Percentiles rank a stretch among this genome's conserved stretches.
Evolutionary conservation across 2,888 invertebrate species (phyloP).

Genomic region (Criorhina ranunculi): DNA sequence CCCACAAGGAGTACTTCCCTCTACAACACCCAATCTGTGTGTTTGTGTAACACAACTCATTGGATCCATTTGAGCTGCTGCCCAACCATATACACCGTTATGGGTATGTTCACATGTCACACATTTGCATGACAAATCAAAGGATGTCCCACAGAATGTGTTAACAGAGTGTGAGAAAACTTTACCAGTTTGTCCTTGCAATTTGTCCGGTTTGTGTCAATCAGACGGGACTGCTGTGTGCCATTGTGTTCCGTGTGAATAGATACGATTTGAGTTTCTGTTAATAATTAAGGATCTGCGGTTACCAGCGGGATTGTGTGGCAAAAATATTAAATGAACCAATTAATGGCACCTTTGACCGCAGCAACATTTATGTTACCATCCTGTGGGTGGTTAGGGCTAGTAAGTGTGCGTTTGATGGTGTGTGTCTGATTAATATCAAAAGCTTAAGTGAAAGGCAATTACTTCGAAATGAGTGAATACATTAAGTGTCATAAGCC

Average conservation of each 20-base stretch:
- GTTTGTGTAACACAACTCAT: background rate
- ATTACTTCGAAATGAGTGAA: conserved; percentile 64
- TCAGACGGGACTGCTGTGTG: background rate
- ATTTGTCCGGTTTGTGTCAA: conserved; percentile 35
- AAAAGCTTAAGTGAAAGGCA: conserved; percentile 58
- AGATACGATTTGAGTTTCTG: conserved; percentile 16
- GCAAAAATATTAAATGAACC: conserved; percentile 56
- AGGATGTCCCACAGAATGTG: conserved; percentile 33
- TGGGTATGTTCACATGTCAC: background rate
- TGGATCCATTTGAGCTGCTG: background rate
- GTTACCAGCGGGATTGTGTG: conserved; percentile 18
- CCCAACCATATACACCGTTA: background rate
- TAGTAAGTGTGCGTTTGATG: conserved; percentile 9
- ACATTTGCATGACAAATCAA: conserved; percentile 62
- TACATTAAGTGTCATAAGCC: conserved; percentile 65
- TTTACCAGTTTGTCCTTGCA: conserved; percentile 35
- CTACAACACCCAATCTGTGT: background rate
- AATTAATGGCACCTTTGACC: conserved; percentile 53
- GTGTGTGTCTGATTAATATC: conserved; percentile 59
- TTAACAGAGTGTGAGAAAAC: conserved; percentile 23
- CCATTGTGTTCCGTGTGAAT: conserved; percentile 28
- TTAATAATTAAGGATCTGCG: conserved; percentile 54
- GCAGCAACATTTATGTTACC: background rate
- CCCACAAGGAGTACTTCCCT: background rate
- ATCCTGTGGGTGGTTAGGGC: background rate